A percentile compares a stretch with the other conserved stretches of the same genome.
These are phyloP conservation scores for Scomberomorus guttatus DNA, from an alignment of 2,797 vertebrate species.

Conservation along the genomic window DNA sequence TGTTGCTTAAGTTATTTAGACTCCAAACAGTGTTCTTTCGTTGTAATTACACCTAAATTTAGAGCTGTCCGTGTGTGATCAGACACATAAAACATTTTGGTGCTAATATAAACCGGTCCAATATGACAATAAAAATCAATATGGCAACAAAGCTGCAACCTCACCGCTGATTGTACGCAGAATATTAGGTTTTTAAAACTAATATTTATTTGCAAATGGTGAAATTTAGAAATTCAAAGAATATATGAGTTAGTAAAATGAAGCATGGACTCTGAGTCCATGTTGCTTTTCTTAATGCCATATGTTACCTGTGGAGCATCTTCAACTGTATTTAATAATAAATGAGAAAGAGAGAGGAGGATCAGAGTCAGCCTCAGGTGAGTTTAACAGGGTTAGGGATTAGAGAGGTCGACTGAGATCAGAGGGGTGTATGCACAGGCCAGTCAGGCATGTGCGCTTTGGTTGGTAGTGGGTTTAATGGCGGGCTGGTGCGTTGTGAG, in stretches of 20 bases:
- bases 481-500: conserved; percentile 67
- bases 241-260: background rate
- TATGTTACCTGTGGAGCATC: background rate
- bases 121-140: background rate
- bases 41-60: background rate
- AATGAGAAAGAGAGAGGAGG: background rate
- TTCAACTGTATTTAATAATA: background rate
- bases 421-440: conserved; percentile 2
- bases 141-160: background rate
- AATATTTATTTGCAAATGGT: background rate
- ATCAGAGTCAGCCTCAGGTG: conserved; percentile 4
- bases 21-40: background rate
- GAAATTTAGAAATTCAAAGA: background rate
- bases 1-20: background rate
- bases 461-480: conserved; percentile 43
- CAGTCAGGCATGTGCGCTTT: conserved; percentile 29
- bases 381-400: background rate
- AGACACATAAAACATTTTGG: too few species aligned
- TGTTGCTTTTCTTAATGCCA: background rate
- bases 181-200: background rate
- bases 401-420: conserved; percentile 3
- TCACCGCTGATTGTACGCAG: background rate
- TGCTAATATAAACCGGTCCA: background rate
- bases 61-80: too few species aligned
- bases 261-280: background rate